These are phyloP conservation scores for Ethmia dodecea DNA, from an alignment of 2,888 invertebrate species.

Conservation along the genomic window DNA sequence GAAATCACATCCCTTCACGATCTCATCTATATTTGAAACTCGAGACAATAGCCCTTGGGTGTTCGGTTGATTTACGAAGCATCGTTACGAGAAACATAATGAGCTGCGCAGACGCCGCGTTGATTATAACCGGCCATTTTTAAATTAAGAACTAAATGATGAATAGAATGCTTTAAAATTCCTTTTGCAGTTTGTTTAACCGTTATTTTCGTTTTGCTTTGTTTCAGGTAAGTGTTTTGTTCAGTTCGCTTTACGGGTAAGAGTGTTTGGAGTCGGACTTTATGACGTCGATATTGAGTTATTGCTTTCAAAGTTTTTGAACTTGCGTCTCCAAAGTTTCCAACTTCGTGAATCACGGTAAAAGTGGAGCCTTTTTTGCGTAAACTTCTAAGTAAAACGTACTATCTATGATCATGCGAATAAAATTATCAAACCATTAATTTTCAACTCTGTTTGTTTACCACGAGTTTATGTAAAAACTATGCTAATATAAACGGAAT, in stretches of 20 bases:
- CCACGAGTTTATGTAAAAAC: not conserved
- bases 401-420: no score
- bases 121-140: slow-evolving; percentile 53
- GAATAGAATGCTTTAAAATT: slow-evolving; percentile 27
- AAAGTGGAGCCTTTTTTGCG: no score
- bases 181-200: slow-evolving; percentile 14
- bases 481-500: slow-evolving; percentile 3
- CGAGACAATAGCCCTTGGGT: slow-evolving; percentile 64
- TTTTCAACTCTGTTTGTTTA: no score
- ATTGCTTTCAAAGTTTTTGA: no score
- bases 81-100: slow-evolving; percentile 65
- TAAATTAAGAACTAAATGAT: slow-evolving; percentile 56
- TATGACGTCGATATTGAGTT: no score
- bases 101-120: slow-evolving; percentile 58
- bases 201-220: slow-evolving; percentile 13
- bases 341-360: no score
- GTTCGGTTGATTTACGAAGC: slow-evolving; percentile 66
- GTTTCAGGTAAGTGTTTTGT: slow-evolving; percentile 26
- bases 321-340: no score
- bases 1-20: slow-evolving; percentile 4
- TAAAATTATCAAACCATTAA: no score
- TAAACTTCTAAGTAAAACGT: no score
- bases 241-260: slow-evolving; percentile 5
- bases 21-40: slow-evolving; percentile 30
- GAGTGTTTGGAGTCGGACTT: no score